Evolutionary conservation across 1,140 invertebrate genomes (phyloP), one percentile per base, ranked within the genome.

Genomic region (Pectinophora gossypiella): DNA sequence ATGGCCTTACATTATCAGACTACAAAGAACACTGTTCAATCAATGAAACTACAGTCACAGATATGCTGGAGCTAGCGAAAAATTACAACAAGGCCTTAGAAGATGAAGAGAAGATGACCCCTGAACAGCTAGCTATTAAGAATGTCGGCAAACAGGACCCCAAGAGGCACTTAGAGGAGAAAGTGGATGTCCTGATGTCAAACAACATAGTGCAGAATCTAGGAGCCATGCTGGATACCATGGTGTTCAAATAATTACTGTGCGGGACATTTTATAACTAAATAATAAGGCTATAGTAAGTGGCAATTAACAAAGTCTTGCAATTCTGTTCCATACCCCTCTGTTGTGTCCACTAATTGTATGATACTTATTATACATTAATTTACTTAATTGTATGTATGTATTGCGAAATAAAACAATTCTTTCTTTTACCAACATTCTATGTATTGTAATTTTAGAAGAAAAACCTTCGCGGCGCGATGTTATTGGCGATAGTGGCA

Each of bases 31-130:
- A 99, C 76, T 98, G 97, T 88, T 91, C 93, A 55, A 90, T 95
- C 1, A 97, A 97, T 81, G 95, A 99, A 87, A 94, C 93, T 99
- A 55, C 96, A 52, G 96, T 99, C 0, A 92, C 95, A 56, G 96
- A 98, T 68, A 99, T 99, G 97, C 88, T 99, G 18, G 97, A 99
- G 50, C 88, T 99, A 56, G 98, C 98, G 4, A 99, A 99, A 79
- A 97, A 98, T 81, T 99, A 99, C 79, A 99, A 99, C 77, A 99
- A 99, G 90, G 95, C 98, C 35, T 88, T 99, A 35, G 98, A 99
- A 89, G 99, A 99, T 72, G 99, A 99, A 87, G 98, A 99, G 80
- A 99, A 99, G 82, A 99, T 99, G 97, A 99, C 98, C n/a, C 96
- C 97, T 0, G 98, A 99, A 85, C 98, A 99, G 81, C 89, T 99